Evolutionary conservation across 2,113 vertebrate genomes (phyloP).

Genomic region (Paradisaea rubra): DNA sequence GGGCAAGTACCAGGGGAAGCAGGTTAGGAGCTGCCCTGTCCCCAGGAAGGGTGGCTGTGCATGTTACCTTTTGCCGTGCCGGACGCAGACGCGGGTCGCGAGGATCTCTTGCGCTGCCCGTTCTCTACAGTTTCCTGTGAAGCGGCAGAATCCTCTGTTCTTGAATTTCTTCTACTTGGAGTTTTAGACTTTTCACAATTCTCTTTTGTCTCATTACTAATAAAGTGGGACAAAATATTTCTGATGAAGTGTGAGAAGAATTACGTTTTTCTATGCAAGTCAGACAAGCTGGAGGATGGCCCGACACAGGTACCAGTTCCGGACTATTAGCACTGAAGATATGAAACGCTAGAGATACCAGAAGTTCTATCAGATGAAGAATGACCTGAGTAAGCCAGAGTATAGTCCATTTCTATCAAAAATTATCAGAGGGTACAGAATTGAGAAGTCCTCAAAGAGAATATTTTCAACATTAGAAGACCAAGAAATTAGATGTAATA

Average conservation of each 20-base stretch:
- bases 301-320: slow-evolving; percentile 19
- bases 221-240: slow-evolving; percentile 67
- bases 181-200: slow-evolving; percentile 89
- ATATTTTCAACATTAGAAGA: slow-evolving; percentile 55
- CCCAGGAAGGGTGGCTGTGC: not conserved
- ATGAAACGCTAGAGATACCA: slow-evolving; percentile 33
- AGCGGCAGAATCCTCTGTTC: slow-evolving; percentile 84
- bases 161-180: slow-evolving; percentile 89
- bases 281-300: slow-evolving; percentile 50
- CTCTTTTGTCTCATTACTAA: slow-evolving; percentile 82
- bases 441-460: slow-evolving; percentile 60
- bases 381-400: slow-evolving; percentile 53
- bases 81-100: slow-evolving; percentile 80
- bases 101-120: slow-evolving; percentile 87
- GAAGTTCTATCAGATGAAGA: slow-evolving; percentile 53
- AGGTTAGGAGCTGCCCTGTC: not conserved
- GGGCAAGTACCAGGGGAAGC: not conserved
- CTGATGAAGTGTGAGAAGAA: slow-evolving; percentile 61
- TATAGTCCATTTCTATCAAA: slow-evolving; percentile 43
- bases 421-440: slow-evolving; percentile 61
- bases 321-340: slow-evolving; percentile 39
- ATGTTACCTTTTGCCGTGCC: slow-evolving; percentile 82
- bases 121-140: slow-evolving; percentile 83
- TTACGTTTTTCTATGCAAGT: slow-evolving; percentile 42
- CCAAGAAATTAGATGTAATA: slow-evolving; percentile 53